Evolutionary conservation across 2,113 vertebrate genomes (phyloP).

Genomic region (Penelope pileata): DNA sequence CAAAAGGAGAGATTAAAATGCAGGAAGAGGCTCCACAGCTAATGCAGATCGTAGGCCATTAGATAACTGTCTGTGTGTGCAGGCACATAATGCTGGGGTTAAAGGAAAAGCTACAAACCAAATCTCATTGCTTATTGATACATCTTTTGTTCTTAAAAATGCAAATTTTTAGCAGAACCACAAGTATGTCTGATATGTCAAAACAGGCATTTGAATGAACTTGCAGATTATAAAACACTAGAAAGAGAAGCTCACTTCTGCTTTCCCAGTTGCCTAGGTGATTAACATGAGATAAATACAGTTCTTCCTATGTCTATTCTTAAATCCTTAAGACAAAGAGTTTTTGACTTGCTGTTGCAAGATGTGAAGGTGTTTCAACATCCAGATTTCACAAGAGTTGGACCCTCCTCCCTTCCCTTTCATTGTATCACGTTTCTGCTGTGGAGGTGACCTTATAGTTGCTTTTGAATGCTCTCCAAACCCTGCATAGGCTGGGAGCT

Average conservation of each 20-base stretch:
- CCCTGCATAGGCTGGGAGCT: not conserved
- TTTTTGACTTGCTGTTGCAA: not conserved
- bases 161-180: not conserved
- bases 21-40: not conserved
- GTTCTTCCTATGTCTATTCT: conserved; percentile 11
- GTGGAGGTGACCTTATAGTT: not conserved
- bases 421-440: not conserved
- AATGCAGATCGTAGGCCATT: not conserved
- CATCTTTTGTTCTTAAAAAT: not conserved
- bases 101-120: not conserved
- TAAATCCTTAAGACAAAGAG: conserved; percentile 28
- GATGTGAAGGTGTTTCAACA: conserved; percentile 16
- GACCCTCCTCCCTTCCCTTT: not conserved
- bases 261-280: conserved; percentile 69
- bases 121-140: not conserved
- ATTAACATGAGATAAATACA: conserved; percentile 48
- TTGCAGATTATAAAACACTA: conserved; percentile 15
- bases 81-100: not conserved
- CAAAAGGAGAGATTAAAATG: not conserved
- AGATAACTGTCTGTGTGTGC: not conserved
- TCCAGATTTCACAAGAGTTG: not conserved
- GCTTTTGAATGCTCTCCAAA: not conserved
- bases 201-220: conserved; percentile 10
- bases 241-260: conserved; percentile 42
- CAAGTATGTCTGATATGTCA: not conserved